Conservation (phyloP, 1,140 invertebrate genomes). For the Eriocheir sinensis region DNA sequence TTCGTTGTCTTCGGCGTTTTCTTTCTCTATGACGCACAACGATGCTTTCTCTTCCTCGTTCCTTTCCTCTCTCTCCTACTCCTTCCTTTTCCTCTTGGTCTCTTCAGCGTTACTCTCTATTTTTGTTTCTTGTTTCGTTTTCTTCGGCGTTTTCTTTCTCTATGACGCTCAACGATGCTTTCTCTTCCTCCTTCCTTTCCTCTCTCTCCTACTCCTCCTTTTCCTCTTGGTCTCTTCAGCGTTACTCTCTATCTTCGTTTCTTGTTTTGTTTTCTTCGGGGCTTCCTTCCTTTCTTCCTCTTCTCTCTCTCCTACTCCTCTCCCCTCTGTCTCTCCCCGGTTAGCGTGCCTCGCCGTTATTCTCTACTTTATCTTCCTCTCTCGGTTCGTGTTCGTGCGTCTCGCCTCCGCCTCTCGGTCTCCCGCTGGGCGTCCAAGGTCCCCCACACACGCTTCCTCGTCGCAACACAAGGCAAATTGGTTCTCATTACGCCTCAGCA, state of each 20-base stretch:
- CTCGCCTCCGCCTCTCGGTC: background rate
- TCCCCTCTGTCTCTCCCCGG: background rate
- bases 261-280: background rate
- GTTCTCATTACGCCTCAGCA: conserved; percentile 49
- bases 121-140: background rate
- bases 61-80: background rate
- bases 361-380: background rate
- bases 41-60: too few species aligned
- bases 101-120: background rate
- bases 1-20: background rate
- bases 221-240: background rate
- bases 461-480: conserved; percentile 45
- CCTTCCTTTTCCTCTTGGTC: background rate
- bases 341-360: background rate
- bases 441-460: background rate
- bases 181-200: background rate
- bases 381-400: background rate
- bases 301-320: conserved; percentile 3
- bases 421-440: background rate
- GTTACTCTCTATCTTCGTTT: conserved; percentile 16
- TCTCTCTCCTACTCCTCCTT: background rate
- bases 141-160: too few species aligned
- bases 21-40: too few species aligned
- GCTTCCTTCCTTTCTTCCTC: background rate
- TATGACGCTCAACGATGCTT: too few species aligned